phyloP scores from a whole-genome alignment of 2,888 invertebrate species.

The Watsonalla binaria region DNA sequence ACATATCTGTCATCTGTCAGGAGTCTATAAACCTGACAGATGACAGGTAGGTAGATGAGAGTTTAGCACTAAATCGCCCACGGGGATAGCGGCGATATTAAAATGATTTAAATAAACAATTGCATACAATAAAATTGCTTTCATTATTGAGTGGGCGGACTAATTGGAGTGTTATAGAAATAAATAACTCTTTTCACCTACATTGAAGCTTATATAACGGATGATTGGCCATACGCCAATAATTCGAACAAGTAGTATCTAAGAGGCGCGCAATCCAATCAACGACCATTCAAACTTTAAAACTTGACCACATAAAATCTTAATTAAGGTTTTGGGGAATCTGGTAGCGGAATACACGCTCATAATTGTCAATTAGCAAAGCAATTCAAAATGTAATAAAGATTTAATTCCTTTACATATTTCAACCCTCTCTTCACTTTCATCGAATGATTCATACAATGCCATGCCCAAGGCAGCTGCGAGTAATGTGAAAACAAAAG shows the following conservation, averaged over 20 bases:
- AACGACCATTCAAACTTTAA: too few species aligned
- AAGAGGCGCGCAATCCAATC: too few species aligned
- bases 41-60: background rate
- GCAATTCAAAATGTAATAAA: too few species aligned
- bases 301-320: too few species aligned
- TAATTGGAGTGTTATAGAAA: background rate
- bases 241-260: too few species aligned
- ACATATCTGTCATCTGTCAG: background rate
- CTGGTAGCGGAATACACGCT: too few species aligned
- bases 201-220: background rate
- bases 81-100: background rate
- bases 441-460: background rate
- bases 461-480: constrained; percentile 12
- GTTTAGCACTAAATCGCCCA: background rate
- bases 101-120: background rate
- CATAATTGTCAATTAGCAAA: too few species aligned
- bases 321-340: too few species aligned
- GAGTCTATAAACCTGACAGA: background rate
- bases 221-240: background rate
- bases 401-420: too few species aligned
- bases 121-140: background rate
- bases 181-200: background rate
- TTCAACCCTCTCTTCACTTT: too few species aligned
- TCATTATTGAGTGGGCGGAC: background rate
- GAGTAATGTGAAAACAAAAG: constrained; percentile 48